Conservation (phyloP, 2,797 vertebrate species). For the Mormyrops boulengeri region DNA sequence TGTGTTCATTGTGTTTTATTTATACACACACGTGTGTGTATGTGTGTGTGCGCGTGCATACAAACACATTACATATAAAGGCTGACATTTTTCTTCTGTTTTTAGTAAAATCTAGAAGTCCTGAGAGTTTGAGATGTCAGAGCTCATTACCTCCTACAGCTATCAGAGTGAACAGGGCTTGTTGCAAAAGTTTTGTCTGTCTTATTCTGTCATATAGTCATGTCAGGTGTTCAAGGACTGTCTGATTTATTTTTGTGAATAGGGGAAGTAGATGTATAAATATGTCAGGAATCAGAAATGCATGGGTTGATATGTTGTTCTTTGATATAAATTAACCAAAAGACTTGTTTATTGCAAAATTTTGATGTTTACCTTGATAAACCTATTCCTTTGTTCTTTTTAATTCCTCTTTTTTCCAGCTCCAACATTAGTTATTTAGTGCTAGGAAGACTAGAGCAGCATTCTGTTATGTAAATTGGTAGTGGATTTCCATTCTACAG, state of each 20-base stretch:
- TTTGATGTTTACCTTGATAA: neutral
- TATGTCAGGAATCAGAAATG: neutral
- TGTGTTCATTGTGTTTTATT: neutral
- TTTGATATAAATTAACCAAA: neutral
- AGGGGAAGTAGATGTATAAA: neutral
- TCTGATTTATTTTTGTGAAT: conserved; percentile 2
- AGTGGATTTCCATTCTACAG: neutral
- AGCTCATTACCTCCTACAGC: neutral
- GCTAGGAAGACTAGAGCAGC: neutral
- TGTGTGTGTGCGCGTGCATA: neutral
- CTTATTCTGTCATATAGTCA: neutral
- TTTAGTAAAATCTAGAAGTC: neutral
- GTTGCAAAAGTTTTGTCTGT: neutral
- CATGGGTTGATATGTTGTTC: neutral
- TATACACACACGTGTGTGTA: neutral
- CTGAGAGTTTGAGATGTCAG: neutral
- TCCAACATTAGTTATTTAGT: neutral
- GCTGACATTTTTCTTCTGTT: conserved; percentile 7
- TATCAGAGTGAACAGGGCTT: neutral
- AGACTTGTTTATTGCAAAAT: neutral
- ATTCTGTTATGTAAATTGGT: neutral
- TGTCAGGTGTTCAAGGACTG: neutral
- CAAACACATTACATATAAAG: neutral
- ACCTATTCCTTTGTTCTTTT: neutral
- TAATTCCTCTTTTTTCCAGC: neutral